Evolutionary conservation across 1,140 invertebrate genomes (phyloP).

Genomic region (Thaumatotibia leucotreta): DNA sequence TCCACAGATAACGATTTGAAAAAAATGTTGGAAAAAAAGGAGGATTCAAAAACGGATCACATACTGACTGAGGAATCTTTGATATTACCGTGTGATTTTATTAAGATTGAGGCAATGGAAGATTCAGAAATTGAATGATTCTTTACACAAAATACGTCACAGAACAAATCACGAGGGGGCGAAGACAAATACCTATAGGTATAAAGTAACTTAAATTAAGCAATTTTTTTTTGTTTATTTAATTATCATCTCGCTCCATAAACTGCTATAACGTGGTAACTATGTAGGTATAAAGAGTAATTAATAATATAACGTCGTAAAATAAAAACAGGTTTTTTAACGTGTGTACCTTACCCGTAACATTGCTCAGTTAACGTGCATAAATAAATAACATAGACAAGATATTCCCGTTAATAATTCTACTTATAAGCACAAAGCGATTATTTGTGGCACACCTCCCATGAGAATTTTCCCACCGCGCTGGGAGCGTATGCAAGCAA

Average conservation of each 20-base stretch:
- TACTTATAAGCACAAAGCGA: neutral
- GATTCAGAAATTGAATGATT: slow-evolving; percentile 15
- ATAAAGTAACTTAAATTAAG: too few relatives aligned
- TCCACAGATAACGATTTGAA: slow-evolving; percentile 36
- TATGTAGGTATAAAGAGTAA: too few relatives aligned
- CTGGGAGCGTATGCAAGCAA: slow-evolving; percentile 17
- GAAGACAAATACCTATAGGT: too few relatives aligned
- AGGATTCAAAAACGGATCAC: slow-evolving; percentile 19
- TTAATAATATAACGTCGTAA: too few relatives aligned
- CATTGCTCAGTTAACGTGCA: neutral
- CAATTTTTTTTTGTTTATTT: too few relatives aligned
- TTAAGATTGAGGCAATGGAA: slow-evolving; percentile 31
- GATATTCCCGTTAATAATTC: slow-evolving; percentile 5
- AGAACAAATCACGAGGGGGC: too few relatives aligned
- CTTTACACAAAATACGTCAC: too few relatives aligned
- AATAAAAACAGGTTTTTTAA: too few relatives aligned
- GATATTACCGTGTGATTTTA: slow-evolving; percentile 34
- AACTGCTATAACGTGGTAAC: too few relatives aligned
- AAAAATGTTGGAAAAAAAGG: slow-evolving; percentile 28
- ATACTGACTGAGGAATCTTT: slow-evolving; percentile 33
- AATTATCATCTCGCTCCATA: too few relatives aligned
- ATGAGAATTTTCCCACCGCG: slow-evolving; percentile 48
- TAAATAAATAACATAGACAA: neutral
- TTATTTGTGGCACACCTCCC: slow-evolving; percentile 11
- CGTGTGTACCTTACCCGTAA: neutral